Evolutionary conservation across 2,113 vertebrate species (phyloP).

Genomic region (Carollia perspicillata): DNA sequence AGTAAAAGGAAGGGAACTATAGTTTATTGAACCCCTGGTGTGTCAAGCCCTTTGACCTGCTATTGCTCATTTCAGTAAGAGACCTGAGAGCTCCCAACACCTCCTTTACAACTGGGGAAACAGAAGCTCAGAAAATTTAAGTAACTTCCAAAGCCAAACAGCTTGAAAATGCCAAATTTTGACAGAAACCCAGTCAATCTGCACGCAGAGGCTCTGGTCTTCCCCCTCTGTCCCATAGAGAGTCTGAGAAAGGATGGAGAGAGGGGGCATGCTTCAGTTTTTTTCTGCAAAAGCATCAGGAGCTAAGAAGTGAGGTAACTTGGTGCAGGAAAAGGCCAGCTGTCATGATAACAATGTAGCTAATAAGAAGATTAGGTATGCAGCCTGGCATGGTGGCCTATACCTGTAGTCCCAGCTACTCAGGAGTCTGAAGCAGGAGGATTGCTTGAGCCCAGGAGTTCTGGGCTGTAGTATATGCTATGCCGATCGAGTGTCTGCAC

Average conservation of each 20-base stretch:
- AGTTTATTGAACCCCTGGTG: background rate
- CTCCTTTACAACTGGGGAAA: conserved; percentile 38
- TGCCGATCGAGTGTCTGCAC: too few species aligned
- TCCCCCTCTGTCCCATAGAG: background rate
- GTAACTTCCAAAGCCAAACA: conserved; percentile 6
- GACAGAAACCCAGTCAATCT: background rate
- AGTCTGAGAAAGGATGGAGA: background rate
- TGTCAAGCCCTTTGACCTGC: background rate
- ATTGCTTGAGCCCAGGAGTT: too few species aligned
- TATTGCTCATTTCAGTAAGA: background rate
- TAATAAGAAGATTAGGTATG: conserved; percentile 17
- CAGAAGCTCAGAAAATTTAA: background rate
- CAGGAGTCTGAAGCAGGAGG: too few species aligned
- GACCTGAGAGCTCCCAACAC: conserved; percentile 7
- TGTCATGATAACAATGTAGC: background rate
- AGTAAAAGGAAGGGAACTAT: background rate
- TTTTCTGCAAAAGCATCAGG: background rate
- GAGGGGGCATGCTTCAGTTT: background rate
- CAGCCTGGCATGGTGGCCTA: background rate
- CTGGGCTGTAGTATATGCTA: too few species aligned
- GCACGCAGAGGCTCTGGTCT: background rate
- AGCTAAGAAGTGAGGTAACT: background rate
- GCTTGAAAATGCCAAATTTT: conserved; percentile 37
- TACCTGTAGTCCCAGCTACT: too few species aligned
- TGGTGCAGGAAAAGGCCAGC: background rate